A percentile compares a stretch with the other conserved stretches of the same genome.
Conservation (phyloP, 2,888 invertebrate species). For the Coleophora deauratella region DNA sequence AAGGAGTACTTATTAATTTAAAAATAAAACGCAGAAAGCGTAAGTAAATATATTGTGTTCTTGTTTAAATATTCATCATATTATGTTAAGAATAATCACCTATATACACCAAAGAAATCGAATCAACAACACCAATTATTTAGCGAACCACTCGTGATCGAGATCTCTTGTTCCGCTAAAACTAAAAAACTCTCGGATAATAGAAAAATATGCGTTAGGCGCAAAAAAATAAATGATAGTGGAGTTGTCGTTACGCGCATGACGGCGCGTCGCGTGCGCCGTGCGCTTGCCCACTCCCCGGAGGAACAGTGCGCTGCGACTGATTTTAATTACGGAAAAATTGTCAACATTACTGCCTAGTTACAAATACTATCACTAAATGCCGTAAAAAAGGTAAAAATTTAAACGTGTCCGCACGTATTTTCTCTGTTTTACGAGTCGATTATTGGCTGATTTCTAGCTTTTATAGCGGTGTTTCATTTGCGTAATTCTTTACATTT, state of each 20-base stretch:
- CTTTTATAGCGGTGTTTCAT: no score
- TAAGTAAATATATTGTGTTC: no score
- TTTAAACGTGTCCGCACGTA: no score
- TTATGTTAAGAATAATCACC: no score
- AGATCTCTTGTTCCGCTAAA: slow-evolving; percentile 17
- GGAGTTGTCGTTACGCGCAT: slow-evolving; percentile 21
- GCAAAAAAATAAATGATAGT: slow-evolving; percentile 21
- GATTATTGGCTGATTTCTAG: no score
- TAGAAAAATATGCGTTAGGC: slow-evolving; percentile 17
- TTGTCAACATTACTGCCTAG: slow-evolving; percentile 4
- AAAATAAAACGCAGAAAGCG: no score
- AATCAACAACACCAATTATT: slow-evolving; percentile 14
- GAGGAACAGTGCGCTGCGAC: background rate
- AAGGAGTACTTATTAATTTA: no score
- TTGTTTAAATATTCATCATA: no score
- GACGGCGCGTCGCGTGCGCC: slow-evolving; percentile 15
- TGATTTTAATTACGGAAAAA: slow-evolving; percentile 22
- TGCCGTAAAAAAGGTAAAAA: no score
- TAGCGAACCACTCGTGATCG: slow-evolving; percentile 11
- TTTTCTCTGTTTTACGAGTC: no score
- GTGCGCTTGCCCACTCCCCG: slow-evolving; percentile 3
- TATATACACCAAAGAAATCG: background rate
- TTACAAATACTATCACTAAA: no score
- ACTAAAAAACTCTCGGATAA: slow-evolving; percentile 15
- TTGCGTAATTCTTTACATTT: no score